Evolutionary conservation across 2,888 invertebrate species (phyloP).

Genomic region (Nysson spinosus): DNA sequence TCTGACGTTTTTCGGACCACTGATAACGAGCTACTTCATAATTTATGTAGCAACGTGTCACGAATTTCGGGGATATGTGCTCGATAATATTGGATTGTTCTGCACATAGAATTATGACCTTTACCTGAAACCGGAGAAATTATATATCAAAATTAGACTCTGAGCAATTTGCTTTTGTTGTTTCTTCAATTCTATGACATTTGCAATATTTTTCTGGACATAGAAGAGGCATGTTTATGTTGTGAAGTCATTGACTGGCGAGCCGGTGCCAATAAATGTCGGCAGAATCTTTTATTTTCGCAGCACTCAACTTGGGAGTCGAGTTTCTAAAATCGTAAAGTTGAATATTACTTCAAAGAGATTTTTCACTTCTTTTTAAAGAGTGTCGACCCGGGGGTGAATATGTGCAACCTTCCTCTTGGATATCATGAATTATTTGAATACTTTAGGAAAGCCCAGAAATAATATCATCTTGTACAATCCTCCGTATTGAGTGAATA

Average conservation of each 20-base stretch:
- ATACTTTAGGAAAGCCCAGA: no score
- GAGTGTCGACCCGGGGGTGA: no score
- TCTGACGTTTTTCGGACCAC: slow-evolving; percentile 8
- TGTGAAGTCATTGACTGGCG: slow-evolving; percentile 20
- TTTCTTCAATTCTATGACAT: background rate
- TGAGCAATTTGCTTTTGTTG: background rate
- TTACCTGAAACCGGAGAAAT: background rate
- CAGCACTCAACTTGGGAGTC: slow-evolving; percentile 10
- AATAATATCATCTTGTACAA: no score
- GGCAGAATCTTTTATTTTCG: slow-evolving; percentile 28
- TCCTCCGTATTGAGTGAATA: no score
- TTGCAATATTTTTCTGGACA: slow-evolving; percentile 8
- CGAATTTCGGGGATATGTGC: slow-evolving; percentile 27
- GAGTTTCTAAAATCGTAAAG: slow-evolving; percentile 34
- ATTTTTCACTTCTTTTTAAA: slow-evolving; percentile 9
- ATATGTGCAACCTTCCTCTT: no score
- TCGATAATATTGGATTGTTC: slow-evolving; percentile 43
- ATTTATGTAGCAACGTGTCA: no score
- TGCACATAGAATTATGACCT: no score
- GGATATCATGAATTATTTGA: no score
- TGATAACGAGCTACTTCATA: no score
- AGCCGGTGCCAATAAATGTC: slow-evolving; percentile 19
- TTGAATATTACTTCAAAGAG: slow-evolving; percentile 14
- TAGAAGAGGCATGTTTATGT: slow-evolving; percentile 8
- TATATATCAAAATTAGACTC: no score